Evolutionary conservation across 2,797 vertebrate genomes (phyloP), one percentile per base, ranked within the genome.

Genomic region (Diceros bicornis): DNA sequence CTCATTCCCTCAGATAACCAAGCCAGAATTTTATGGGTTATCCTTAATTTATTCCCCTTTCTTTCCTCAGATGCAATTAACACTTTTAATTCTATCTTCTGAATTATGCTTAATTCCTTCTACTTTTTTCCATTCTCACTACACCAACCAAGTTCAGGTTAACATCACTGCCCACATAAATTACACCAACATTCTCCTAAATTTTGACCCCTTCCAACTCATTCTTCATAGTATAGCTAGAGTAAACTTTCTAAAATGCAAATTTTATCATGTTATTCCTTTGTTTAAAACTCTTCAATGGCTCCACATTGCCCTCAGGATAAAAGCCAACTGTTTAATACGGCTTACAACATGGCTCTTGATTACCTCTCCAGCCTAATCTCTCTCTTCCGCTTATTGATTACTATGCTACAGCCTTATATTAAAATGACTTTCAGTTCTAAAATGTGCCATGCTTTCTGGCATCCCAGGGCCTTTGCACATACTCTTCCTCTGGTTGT

Each of bases 211-310:
- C 27, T 93, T 90, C 18, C 62, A 47, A 77, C 32, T 82, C 37
- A 84, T 77, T 47, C 8, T 62, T 37, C 69, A 47, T 14, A 75
- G 81, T 25, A 75, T 16, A 50, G 27, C 29, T 41, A 55, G 21
- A 83, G 50, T 59, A 68, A 83, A 83, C 23, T 59, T 95, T 85
- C 52, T 79, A 86, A 89, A 64, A 91, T 59, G 59, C 50, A 92
- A 94, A 75, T 66, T 74, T 32, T 57, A 68, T 89, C 32, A 41
- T 37, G 47, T 75, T 74, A 81, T 64, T 94, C 29, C 50, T 90
- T 93, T 87, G 47, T 37, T 72, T 83, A 62, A 71, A 77, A 52
- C 17, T 68, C 32, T 90, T 62, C 16, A 50, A 0, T 87, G 89
- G 32, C 12, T 82, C 34, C 27, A 34, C 27, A 47, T 16, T 68